phyloP scores from a whole-genome alignment of 2,113 vertebrate species.

The Heptranchias perlo region DNA sequence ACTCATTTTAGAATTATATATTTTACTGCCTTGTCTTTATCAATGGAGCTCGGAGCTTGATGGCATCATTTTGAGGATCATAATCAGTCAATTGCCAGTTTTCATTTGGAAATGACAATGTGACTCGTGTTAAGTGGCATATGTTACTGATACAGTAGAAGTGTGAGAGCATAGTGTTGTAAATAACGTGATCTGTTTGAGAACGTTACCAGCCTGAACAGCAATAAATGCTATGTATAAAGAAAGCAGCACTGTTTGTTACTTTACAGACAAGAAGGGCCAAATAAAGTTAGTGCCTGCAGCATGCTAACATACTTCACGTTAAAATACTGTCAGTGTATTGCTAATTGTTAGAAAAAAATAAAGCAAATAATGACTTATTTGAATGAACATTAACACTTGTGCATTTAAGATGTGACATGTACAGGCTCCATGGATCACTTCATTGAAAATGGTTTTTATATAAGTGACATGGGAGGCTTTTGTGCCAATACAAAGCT shows the following conservation, averaged over 20 bases:
- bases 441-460: neutral
- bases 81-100: neutral
- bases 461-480: too few species aligned
- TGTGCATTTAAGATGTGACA: neutral
- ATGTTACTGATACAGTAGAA: neutral
- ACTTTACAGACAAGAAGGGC: neutral
- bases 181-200: neutral
- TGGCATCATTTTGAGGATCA: neutral
- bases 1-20: slow-evolving; percentile 19
- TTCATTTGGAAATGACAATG: neutral
- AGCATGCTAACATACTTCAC: slow-evolving; percentile 13
- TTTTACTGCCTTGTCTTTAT: slow-evolving; percentile 22
- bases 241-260: neutral
- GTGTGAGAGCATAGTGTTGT: neutral
- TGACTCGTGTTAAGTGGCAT: neutral
- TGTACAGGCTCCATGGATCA: neutral
- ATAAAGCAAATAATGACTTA: slow-evolving; percentile 28
- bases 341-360: neutral
- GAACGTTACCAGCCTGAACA: neutral
- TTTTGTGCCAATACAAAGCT: neutral
- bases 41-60: neutral
- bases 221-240: neutral
- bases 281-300: slow-evolving; percentile 11
- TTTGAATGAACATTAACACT: slow-evolving; percentile 24
- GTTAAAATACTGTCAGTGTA: slow-evolving; percentile 15